Evolutionary conservation across 2,113 vertebrate species (phyloP), one percentile per base, ranked within the genome.

Genomic region (Xenotilapia caudafasciata): DNA sequence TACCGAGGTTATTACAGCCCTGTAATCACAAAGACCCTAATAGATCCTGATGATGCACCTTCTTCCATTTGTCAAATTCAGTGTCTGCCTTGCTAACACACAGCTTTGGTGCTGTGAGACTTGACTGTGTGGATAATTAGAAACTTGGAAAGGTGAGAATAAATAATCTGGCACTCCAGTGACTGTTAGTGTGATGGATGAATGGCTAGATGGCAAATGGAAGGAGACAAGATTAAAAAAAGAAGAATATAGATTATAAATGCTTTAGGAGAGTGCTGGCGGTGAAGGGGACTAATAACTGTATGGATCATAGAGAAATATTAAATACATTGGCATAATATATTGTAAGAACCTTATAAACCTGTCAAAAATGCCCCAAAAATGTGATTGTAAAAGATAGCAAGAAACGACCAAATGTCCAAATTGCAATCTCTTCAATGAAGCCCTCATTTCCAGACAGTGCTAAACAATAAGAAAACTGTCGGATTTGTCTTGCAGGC

Each of bases 141-240:
- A 79, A 35, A 80, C 80, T 70, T 60, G 55, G 86, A 55, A 86
- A 85, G 86, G 88, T 91, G 88, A 80, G 56, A 73, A 90, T 83
- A 70, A 83, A 90, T 73, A 85, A 54, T 33, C 28, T 9, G 62
- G 56, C 55, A 11, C 87, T 80, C 45, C 49, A 51, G 56, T 82
- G 83, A 62, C 53, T 21, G 80, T 17, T 85, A 60, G 77, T 31
- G 83, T 84, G 88, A 91, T 77, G 86, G 86, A 91, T 92, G 73
- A 88, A 80, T 11, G 42, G 28, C 23, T 77, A 23, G 83, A 86
- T 62, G 75, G 60, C 85, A 86, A 83, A 84, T 88, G 82, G 70
- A 81, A 21, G 80, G 49, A 58, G 80, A 79, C 11, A 4, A 58
- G 54, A 83, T 85, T 47, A 17, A 53, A 68, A 77, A 79, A 51